A percentile compares a stretch with the other conserved stretches of the same genome.
phyloP scores from a whole-genome alignment of 1,140 invertebrate species.

The Brachionus rotundiformis region DNA sequence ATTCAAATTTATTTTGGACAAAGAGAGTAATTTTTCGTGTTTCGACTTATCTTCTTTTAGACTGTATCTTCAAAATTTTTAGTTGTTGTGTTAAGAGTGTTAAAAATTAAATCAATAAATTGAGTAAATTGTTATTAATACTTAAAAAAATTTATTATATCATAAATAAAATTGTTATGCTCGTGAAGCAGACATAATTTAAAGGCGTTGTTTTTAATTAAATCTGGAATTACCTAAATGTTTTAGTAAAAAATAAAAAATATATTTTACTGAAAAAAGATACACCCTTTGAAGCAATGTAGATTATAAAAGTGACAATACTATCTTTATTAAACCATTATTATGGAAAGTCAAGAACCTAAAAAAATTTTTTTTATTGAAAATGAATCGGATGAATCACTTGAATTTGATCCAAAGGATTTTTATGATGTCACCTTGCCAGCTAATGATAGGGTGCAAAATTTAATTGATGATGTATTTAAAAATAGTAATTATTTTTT shows the following conservation, averaged over 20 bases:
- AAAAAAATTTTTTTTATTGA: neutral
- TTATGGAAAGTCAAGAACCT: neutral
- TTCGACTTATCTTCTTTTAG: neutral
- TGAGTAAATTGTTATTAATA: no score
- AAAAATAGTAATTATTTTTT: neutral
- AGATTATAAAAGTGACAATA: no score
- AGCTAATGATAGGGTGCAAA: conserved; percentile 31
- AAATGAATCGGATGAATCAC: neutral
- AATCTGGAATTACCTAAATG: conserved; percentile 5
- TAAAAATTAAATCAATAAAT: neutral
- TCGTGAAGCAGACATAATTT: neutral
- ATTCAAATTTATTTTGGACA: neutral
- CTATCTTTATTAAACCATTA: neutral
- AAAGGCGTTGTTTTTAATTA: neutral
- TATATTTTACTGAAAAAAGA: neutral
- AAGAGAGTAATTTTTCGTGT: neutral
- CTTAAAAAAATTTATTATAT: no score
- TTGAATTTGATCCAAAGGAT: neutral
- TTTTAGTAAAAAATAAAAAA: neutral
- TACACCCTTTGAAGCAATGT: neutral
- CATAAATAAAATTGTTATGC: no score
- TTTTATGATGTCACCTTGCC: conserved; percentile 11
- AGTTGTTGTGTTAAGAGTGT: no score
- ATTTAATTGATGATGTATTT: conserved; percentile 28
- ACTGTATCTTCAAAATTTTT: neutral